Evolutionary conservation across 2,113 vertebrate genomes (phyloP), one percentile per base, ranked within the genome.

Genomic region (Rhinopomastus cyanomelas): DNA sequence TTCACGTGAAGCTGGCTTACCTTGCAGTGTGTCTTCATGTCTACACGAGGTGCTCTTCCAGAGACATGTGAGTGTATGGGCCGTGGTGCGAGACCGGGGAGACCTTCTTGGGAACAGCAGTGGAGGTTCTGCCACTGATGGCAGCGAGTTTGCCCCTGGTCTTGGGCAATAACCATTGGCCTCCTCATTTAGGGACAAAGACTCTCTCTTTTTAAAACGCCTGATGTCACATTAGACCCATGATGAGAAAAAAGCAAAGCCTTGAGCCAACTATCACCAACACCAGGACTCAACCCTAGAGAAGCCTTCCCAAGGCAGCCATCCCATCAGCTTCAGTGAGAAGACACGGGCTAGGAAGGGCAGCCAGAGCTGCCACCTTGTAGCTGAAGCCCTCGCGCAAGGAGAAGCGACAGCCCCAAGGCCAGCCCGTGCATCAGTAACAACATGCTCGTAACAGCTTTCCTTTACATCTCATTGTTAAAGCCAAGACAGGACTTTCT

Each of bases 401-500:
- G 32, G 27, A 89, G 39, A 81, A 88, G n/a, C 5, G 46, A 15
- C 62, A 80, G 26, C 37, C 49, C 57, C 57, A 85, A 14, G 0
- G 0, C 37, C 51, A 46, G 56, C 49, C 56, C 27, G 2, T 51
- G 76, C 85, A 90, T 53, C n/a, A 8, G 59, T 21, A 77, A 94
- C 52, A 75, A 85, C 81, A 90, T 61, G 74, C 44, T 36, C 61
- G 91, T 20, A 39, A 46, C 64, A 73, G 42, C 60, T 77, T 92
- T 95, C 87, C 85, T 62, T 91, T 91, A 91, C 2, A 96, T 69
- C 88, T 91, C 93, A 95, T 85, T 87, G 90, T 69, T 85, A 97
- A 96, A 97, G 94, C 95, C 96, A 96, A 97, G 91, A 76, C 85
- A 81, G 94, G 66, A 73, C 36, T 92, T 94, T 96, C 98, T 99